Evolutionary conservation across 2,113 vertebrate genomes (phyloP).

Genomic region (Cephalopterus ornatus): DNA sequence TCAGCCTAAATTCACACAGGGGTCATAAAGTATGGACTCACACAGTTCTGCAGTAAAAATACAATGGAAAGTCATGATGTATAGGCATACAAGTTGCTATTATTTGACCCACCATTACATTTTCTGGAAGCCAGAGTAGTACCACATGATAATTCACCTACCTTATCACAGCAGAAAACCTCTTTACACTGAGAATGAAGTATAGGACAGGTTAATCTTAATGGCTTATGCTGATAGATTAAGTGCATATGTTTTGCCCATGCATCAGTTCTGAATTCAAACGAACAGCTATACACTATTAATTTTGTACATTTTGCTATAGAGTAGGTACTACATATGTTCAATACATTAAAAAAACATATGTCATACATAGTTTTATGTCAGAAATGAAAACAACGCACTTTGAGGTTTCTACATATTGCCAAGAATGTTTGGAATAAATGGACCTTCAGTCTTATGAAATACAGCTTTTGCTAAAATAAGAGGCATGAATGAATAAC

Average conservation of each 20-base stretch:
- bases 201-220: constrained; percentile 23
- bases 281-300: background rate
- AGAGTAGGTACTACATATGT: background rate
- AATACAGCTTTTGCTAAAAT: background rate
- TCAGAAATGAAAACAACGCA: constrained; percentile 31
- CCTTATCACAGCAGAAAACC: constrained; percentile 20
- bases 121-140: background rate
- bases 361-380: background rate
- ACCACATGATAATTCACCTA: background rate
- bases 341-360: background rate
- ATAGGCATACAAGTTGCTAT: background rate
- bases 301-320: constrained; percentile 4
- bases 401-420: background rate
- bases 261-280: constrained; percentile 11
- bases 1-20: background rate
- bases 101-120: background rate
- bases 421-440: constrained; percentile 16
- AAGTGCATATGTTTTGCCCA: background rate
- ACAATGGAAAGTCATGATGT: background rate
- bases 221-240: constrained; percentile 16
- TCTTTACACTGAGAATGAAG: background rate
- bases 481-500: background rate
- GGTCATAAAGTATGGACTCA: background rate
- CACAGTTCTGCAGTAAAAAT: background rate
- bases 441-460: background rate